Conservation (phyloP, 2,113 vertebrate genomes). For the Nerophis ophidion region DNA sequence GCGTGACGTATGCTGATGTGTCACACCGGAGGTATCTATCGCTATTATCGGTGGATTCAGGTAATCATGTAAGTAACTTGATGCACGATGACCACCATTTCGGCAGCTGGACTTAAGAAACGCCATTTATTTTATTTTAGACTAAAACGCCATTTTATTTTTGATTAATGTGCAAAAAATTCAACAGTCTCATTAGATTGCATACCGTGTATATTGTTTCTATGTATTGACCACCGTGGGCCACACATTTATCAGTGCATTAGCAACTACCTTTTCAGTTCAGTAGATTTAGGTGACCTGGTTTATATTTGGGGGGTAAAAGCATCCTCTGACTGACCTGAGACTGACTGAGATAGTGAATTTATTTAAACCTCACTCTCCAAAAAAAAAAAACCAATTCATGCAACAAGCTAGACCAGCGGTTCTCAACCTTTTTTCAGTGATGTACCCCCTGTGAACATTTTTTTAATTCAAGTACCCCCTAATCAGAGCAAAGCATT, state of each 20-base stretch:
- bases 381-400: constrained; percentile 28
- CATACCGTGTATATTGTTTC: background rate
- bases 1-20: constrained; percentile 4
- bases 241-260: background rate
- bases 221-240: background rate
- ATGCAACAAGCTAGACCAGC: constrained; percentile 34
- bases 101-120: background rate
- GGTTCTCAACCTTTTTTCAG: too few species aligned
- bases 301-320: constrained; percentile 17
- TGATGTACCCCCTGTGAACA: too few species aligned
- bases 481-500: too few species aligned
- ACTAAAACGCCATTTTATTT: background rate
- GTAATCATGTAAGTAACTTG: constrained; percentile 16
- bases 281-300: constrained; percentile 36
- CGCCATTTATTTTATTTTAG: background rate
- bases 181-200: too few species aligned
- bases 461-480: too few species aligned
- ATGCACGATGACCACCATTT: background rate
- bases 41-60: background rate
- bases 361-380: constrained; percentile 13
- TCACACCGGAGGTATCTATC: constrained; percentile 23
- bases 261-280: constrained; percentile 2
- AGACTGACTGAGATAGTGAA: constrained; percentile 5
- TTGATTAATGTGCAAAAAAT: background rate
- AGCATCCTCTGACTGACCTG: constrained; percentile 19